Base-by-base conservation (phyloP, 1,140 invertebrate genomes). In the Drosophila ananassae region DNA sequence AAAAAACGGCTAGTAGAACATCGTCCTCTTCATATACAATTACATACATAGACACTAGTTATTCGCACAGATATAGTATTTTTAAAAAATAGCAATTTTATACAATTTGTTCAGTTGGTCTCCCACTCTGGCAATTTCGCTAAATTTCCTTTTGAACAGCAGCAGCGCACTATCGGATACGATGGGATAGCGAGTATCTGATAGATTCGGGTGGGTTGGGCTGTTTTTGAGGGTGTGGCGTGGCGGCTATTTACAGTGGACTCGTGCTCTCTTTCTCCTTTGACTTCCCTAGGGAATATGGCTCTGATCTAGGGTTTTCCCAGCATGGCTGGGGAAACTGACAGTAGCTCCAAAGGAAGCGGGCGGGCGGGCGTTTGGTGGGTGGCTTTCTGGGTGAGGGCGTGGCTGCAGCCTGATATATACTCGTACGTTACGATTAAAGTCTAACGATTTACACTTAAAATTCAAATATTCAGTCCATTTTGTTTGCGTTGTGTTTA, bases 391-490 rank as follows among this genome's bases (percentile, higher is more conserved):
- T 53, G 56, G 48, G 34, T 50, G 62, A 50, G 61, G 72, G 63
- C 53, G 51, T 72, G 81, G 77, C 73, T 85, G 74, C 74, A 73
- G 85, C 83, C 71, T 21, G 22, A 54, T 67, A 68, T 28, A 53
- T 37, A 74, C 17, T 75, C 69, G 75, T 81, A 79, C 67, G 77
- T 80, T 90, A 87, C 73, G 82, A 80, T 84, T 85, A 87, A 91
- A 89, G 76, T 91, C 89, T 91, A 91, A 74, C 69, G 74, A 91
- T 91, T 91, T 91, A 91, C 89, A 91, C 90, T 91, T 91, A 91
- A 91, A 91, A 91, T 89, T 91, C 84, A 91, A 91, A 87, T 91
- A 91, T 90, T 91, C 90, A 91, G 90, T 91, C 90, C 90, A 91
- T 90, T 91, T 91, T 90, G 84, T 91, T 91, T 91, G 84, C 90